Base-by-base conservation (phyloP, 2,113 vertebrate species). In the Rhinoderma darwinii region DNA sequence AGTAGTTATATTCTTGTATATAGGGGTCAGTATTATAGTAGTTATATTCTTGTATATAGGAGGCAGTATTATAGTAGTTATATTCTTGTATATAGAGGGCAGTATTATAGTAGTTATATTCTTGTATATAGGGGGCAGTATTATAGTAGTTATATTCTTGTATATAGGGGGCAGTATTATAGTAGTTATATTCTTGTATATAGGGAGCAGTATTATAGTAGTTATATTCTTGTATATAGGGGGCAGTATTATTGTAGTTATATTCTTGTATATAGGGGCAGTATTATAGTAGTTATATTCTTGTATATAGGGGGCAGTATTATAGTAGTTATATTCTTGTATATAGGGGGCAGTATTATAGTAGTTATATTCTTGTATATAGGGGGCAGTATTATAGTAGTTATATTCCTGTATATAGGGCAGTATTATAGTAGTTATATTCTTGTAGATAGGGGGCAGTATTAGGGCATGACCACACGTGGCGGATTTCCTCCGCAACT, bases 361-460 rank as follows among this genome's bases (percentile, higher is more conserved):
- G 51, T 54, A 54, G 51, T 54, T 54, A 22, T 54, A 54, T 54
- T 54, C 18, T 54, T 54, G 51, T 54, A 54, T 3, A 54, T 54
- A 61, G n/a, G n/a, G 56, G 25, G 56, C 25, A 63, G 27, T 63
- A 63, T 63, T 63, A 63, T 63, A 63, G 59, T 63, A 63, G 59
- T 63, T 63, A 63, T 63, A 63, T 63, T 63, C 59, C 14, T 63
- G 59, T 63, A 63, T 27, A 30, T 27, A 30, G n/a, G 6, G 56
- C 56, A 59, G 56, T 59, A 59, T 59, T 59, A 59, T 59, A 59
- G 56, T 59, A 59, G 56, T 59, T n/a, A 59, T 59, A 44, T 44
- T 44, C 43, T 44, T n/a, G n/a, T n/a, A n/a, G n/a, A n/a, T n/a
- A n/a, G n/a, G n/a, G n/a, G n/a, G n/a, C n/a, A n/a, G n/a, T n/a